Base-by-base conservation (phyloP, 2,113 vertebrate genomes). In the Hypocryptadius cinnamomeus region DNA sequence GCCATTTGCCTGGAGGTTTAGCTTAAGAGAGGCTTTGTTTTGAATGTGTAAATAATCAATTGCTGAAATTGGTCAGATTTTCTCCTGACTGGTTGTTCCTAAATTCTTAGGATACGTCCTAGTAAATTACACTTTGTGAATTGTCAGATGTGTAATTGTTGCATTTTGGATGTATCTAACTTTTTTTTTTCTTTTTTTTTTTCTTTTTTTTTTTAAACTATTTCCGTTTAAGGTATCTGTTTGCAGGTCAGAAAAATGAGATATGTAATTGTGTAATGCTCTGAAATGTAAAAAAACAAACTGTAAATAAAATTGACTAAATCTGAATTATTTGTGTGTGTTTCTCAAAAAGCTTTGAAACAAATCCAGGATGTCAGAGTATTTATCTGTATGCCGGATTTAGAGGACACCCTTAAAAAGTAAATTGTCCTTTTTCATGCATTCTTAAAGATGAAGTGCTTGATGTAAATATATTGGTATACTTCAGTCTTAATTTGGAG, bases 241-340 rank as follows among this genome's bases (percentile, higher is more conserved):
- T 99, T 99, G 99, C 99, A 99, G 99, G 98, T 99, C 98, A 99
- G 99, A 99, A 99, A 99, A 99, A 98, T 98, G 97, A 98, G 96
- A 98, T 97, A 97, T 98, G 98, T 98, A 98, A 98, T 98, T 98
- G 97, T 98, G 97, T 98, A 98, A 98, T 98, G 98, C 96, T 98
- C 96, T 98, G 97, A 97, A 98, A 98, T 98, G 98, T 98, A 98
- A 92, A 98, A 98, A 93, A 93, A 50, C 88, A 71, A 97, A 96
- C 90, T 98, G 98, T 98, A 98, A 98, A 98, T 98, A 98, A 98
- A 98, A 98, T 98, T 80, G 83, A 98, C 98, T 98, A 98, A 98
- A 98, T 98, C 98, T 97, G 97, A 98, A 97, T 98, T 98, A 98
- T 97, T 98, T 98, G 98, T 98, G 98, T 98, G 98, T 98, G 97